Evolutionary conservation across 2,797 vertebrate species (phyloP).

Genomic region (Picus viridis): DNA sequence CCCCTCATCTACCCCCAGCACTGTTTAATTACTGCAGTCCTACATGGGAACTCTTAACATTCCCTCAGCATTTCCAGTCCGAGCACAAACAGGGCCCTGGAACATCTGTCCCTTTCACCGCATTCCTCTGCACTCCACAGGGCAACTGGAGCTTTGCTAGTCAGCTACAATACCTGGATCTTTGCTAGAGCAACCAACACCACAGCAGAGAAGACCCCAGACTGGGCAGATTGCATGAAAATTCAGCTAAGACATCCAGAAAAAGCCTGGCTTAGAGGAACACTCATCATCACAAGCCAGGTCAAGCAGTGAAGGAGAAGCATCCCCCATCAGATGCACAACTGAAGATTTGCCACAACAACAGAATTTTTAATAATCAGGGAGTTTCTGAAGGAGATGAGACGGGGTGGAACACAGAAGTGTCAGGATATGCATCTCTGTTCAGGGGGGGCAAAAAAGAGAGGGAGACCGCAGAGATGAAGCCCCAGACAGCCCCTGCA

Average conservation of each 20-base stretch:
- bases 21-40: background rate
- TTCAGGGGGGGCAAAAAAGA: constrained; percentile 12
- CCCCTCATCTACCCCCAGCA: background rate
- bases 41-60: rapidly evolving
- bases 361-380: background rate
- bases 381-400: constrained; percentile 30
- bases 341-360: background rate
- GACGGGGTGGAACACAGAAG: constrained; percentile 14
- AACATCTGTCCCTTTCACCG: background rate
- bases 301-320: background rate
- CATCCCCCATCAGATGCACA: background rate
- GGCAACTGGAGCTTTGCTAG: background rate
- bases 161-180: background rate
- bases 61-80: background rate
- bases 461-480: constrained; percentile 4
- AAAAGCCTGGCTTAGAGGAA: background rate
- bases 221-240: background rate
- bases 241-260: background rate
- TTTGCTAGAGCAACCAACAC: background rate
- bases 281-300: background rate
- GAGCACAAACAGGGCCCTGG: background rate
- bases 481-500: background rate
- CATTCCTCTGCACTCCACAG: background rate
- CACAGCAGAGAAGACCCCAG: background rate
- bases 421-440: background rate